Percentiles rank a stretch among this genome's conserved stretches.
Conservation (phyloP, 2,797 vertebrate species). For the Diplodus puntazzo region DNA sequence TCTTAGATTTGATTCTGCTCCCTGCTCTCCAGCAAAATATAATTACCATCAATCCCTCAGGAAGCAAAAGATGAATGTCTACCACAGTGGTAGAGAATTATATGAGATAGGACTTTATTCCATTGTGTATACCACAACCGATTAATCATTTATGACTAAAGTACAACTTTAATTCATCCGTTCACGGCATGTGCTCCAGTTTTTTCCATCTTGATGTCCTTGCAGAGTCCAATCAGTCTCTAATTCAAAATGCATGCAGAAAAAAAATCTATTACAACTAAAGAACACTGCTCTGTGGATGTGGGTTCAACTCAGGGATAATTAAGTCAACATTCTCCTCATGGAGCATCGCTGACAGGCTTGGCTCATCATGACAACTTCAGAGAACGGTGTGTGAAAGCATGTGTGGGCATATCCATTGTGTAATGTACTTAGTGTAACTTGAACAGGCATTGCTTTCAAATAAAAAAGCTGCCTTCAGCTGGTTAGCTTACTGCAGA, state of each 20-base stretch:
- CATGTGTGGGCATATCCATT: conserved; percentile 45
- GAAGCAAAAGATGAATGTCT: conserved; percentile 56
- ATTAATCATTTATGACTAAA: conserved; percentile 50
- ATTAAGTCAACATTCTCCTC: conserved; percentile 26
- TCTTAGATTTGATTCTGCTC: conserved; percentile 54
- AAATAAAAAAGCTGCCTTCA: conserved; percentile 18
- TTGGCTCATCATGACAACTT: conserved; percentile 24
- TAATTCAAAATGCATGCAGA: conserved; percentile 8
- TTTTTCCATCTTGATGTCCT: conserved; percentile 18
- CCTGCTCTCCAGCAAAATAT: conserved; percentile 53
- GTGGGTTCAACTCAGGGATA: not conserved
- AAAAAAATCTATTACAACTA: not conserved
- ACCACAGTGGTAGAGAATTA: conserved; percentile 35
- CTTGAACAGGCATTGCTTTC: conserved; percentile 24
- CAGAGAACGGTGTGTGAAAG: conserved; percentile 32
- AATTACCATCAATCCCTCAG: conserved; percentile 66
- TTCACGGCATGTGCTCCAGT: conserved; percentile 3
- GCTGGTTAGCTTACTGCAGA: conserved; percentile 11
- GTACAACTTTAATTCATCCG: conserved; percentile 39
- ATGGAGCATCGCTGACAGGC: conserved; percentile 15
- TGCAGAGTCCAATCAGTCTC: conserved; percentile 19
- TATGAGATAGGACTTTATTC: conserved; percentile 39
- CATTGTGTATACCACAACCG: conserved; percentile 12
- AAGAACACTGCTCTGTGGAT: not conserved
- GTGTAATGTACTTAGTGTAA: conserved; percentile 23